These are phyloP conservation scores for Corythoichthys intestinalis DNA, from an alignment of 2,113 vertebrate genomes.

Conservation along the genomic window DNA sequence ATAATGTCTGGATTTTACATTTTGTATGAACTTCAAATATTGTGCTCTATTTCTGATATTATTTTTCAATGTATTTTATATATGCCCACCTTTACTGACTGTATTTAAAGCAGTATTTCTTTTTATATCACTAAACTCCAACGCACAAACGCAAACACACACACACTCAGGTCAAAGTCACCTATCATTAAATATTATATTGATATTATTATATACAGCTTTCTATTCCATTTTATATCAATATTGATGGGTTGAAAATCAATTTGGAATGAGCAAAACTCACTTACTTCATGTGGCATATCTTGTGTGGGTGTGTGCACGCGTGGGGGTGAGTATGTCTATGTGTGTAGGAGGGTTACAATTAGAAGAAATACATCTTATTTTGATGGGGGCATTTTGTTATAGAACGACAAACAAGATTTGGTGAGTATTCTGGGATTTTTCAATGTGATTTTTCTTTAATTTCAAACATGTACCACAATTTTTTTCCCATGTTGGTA, in stretches of 20 bases:
- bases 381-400: background rate
- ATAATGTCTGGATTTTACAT: too few species aligned
- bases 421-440: background rate
- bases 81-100: background rate
- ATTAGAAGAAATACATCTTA: background rate
- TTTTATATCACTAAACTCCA: background rate
- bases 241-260: background rate
- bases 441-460: background rate
- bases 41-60: background rate
- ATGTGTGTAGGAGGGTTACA: background rate
- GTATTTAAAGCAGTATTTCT: background rate
- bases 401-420: background rate
- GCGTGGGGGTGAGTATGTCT: too few species aligned
- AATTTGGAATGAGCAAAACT: background rate
- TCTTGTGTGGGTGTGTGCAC: too few species aligned
- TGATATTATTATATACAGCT: background rate
- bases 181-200: background rate
- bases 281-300: background rate
- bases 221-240: background rate
- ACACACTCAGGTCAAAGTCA: background rate
- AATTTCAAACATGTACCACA: background rate
- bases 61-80: too few species aligned
- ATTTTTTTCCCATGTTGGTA: too few species aligned
- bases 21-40: background rate
- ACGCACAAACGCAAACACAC: background rate